Base-by-base conservation (phyloP, 2,113 vertebrate genomes). In the Crotophaga sulcirostris region DNA sequence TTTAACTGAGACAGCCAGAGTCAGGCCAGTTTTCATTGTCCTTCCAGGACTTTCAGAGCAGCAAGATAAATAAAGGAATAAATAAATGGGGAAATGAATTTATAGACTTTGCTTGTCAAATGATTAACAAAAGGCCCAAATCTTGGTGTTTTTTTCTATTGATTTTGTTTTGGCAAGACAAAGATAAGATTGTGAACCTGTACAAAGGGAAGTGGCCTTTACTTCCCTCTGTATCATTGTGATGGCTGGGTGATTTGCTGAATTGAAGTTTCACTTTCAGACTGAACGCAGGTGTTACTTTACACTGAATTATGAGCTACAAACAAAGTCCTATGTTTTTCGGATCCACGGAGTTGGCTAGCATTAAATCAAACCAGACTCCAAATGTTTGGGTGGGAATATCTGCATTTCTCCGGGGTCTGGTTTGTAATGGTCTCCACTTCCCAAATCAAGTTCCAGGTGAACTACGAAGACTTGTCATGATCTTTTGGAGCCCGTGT, bases 81-180 rank as follows among this genome's bases (percentile, higher is more conserved):
- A 89, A n/a, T n/a, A n/a, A 93, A 96, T 5, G 23, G 73, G 69
- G 66, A 97, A 96, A 96, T 93, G 88, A 96, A 94, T 94, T 93
- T 96, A 95, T 84, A 94, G 90, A 90, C 86, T 95, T 95, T 55
- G 92, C 62, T 87, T 93, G 94, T 97, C 94, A 96, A 92, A 95
- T 73, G 73, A 66, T 89, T 93, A 84, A 96, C 92, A 95, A 95
- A 96, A 94, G 93, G 69, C 83, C 83, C 73, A 79, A 90, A 88
- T 64, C 80, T 93, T 75, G 72, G 49, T 82, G 83, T 92, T 93
- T 95, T 94, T 83, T 94, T 75, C 94, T 59, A 89, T 95, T 96
- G 90, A 94, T 94, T 91, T 89, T 95, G 90, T 94, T 95, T 92
- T 95, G 94, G 94, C 94, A 95, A 78, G 74, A 77, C 80, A 92